These are phyloP conservation scores for Erethizon dorsatum DNA, from an alignment of 2,797 vertebrate genomes.

Conservation along the genomic window DNA sequence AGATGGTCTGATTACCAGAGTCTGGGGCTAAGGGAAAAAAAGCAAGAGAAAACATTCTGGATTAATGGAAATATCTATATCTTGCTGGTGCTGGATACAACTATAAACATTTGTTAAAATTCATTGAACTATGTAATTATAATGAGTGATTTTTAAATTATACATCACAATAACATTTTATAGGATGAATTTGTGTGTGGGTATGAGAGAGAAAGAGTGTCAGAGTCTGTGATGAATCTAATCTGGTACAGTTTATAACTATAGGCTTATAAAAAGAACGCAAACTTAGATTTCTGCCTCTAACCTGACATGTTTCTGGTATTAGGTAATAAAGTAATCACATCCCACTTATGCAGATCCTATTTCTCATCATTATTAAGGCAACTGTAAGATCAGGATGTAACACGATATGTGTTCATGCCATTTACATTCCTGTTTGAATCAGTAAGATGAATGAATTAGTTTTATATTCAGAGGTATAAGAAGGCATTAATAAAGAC, in stretches of 20 bases:
- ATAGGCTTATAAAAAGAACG: not conserved
- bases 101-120: not conserved
- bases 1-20: not conserved
- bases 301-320: not conserved
- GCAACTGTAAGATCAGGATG: not conserved
- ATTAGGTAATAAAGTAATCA: not conserved
- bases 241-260: not conserved
- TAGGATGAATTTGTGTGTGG: not conserved
- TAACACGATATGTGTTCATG: not conserved
- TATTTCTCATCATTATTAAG: not conserved
- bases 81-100: not conserved
- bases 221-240: not conserved
- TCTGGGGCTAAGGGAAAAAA: not conserved
- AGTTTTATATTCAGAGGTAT: not conserved
- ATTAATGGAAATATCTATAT: not conserved
- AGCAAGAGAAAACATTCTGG: not conserved
- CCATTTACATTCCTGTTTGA: constrained; percentile 5
- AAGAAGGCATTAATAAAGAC: not conserved
- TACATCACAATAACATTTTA: not conserved
- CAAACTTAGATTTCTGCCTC: constrained; percentile 6
- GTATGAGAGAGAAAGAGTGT: not conserved
- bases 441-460: constrained; percentile 3
- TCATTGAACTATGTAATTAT: not conserved
- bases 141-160: constrained; percentile 29
- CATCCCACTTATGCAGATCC: not conserved